These are phyloP conservation scores for Antigone vipio DNA, from an alignment of 2,113 vertebrate species.

Conservation along the genomic window DNA sequence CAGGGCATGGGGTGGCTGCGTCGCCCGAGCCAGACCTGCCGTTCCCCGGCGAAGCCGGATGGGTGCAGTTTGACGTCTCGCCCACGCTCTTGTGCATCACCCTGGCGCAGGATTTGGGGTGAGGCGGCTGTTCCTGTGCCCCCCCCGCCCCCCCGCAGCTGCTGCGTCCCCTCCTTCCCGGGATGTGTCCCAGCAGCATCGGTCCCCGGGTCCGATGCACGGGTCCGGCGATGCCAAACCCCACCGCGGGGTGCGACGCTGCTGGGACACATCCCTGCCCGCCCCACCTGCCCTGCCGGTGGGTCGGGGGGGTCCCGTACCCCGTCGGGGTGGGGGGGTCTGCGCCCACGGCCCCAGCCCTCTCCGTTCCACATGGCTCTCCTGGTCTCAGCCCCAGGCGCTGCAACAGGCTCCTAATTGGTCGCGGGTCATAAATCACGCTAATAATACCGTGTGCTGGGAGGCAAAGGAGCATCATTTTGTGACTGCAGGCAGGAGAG, in stretches of 20 bases:
- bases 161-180: rapidly evolving
- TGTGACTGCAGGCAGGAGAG: conserved; percentile 14
- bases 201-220: rapidly evolving
- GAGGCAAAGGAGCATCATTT: conserved; percentile 13
- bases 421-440: conserved; percentile 56
- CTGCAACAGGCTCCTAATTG: conserved; percentile 50
- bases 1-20: rapidly evolving
- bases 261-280: neutral
- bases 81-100: no score
- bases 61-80: neutral
- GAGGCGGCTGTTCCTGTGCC: rapidly evolving
- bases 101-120: neutral
- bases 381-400: conserved; percentile 52
- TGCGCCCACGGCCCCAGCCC: neutral
- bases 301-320: neutral
- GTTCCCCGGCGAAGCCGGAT: rapidly evolving
- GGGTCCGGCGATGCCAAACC: no score
- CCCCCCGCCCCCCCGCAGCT: neutral
- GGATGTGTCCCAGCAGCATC: neutral
- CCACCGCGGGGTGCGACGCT: no score
- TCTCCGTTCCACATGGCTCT: conserved; percentile 36
- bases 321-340: neutral
- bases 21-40: neutral
- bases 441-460: neutral
- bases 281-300: no score